Conservation (phyloP, 2,113 vertebrate genomes). For the Leiothrix lutea region DNA sequence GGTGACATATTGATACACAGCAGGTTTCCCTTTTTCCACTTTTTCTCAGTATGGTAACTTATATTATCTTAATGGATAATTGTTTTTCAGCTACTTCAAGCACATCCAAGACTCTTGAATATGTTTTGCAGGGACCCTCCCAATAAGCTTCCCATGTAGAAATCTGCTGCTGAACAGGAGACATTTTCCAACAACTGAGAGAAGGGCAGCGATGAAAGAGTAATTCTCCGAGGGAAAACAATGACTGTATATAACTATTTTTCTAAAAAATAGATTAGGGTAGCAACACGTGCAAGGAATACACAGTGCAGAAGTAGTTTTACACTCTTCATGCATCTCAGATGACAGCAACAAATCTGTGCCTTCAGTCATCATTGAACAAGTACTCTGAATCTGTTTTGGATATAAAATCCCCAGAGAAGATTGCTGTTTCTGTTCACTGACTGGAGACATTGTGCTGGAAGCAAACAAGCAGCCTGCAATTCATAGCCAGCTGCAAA, state of each 20-base stretch:
- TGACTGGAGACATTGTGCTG: background rate
- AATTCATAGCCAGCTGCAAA: background rate
- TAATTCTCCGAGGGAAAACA: background rate
- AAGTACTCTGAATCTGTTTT: background rate
- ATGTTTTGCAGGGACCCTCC: background rate
- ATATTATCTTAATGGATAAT: background rate
- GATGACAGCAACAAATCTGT: background rate
- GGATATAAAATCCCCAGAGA: background rate
- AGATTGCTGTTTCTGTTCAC: conserved; percentile 1
- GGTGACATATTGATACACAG: background rate
- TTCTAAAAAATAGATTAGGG: background rate
- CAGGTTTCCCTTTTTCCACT: background rate
- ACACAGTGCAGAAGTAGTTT: background rate
- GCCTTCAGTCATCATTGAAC: background rate
- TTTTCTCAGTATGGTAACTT: background rate
- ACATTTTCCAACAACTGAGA: background rate
- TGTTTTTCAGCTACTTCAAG: background rate
- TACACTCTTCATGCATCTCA: background rate
- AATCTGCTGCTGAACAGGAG: background rate
- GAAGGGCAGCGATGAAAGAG: background rate
- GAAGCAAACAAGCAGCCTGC: background rate
- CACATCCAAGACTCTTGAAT: background rate
- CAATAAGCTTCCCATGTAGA: background rate
- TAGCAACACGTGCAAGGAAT: background rate
- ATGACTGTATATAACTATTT: background rate